Conservation (phyloP, 2,797 vertebrate genomes). For the Hippoglossus hippoglossus region DNA sequence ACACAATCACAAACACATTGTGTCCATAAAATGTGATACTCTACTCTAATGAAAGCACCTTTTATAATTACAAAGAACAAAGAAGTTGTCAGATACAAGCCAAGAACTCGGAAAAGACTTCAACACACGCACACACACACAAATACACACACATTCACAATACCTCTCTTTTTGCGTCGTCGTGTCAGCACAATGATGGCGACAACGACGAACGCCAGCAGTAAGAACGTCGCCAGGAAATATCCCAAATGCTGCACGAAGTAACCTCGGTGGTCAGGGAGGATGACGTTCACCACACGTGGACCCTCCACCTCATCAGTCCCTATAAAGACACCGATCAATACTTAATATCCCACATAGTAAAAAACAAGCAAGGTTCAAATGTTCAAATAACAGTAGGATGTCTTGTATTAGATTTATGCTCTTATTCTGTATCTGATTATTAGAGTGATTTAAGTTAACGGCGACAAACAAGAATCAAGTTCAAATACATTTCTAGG, state of each 20-base stretch:
- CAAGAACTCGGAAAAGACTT: neutral
- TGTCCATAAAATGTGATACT: neutral
- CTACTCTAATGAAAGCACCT: neutral
- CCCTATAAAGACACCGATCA: conserved; percentile 72
- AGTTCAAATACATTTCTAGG: conserved; percentile 20
- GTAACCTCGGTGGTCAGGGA: conserved; percentile 89
- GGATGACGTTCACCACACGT: conserved; percentile 92
- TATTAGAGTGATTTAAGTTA: conserved; percentile 8
- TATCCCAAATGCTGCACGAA: conserved; percentile 95
- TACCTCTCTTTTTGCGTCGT: conserved; percentile 88
- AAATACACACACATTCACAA: neutral
- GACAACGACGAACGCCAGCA: conserved; percentile 89
- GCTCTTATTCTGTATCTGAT: neutral
- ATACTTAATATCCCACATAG: neutral
- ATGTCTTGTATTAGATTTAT: too few relatives aligned
- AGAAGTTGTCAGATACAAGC: neutral
- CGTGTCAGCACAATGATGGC: conserved; percentile 86
- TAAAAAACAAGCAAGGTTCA: neutral
- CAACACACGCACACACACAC: neutral
- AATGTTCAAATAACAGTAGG: neutral
- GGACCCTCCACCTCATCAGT: conserved; percentile 80
- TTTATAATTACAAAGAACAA: neutral
- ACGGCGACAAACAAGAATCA: conserved; percentile 23
- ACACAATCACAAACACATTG: conserved; percentile 13
- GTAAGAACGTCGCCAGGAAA: conserved; percentile 90